Percentiles rank a stretch among this genome's conserved stretches.
These are phyloP conservation scores for Epiblema foenella DNA, from an alignment of 2,888 invertebrate genomes.

Conservation along the genomic window DNA sequence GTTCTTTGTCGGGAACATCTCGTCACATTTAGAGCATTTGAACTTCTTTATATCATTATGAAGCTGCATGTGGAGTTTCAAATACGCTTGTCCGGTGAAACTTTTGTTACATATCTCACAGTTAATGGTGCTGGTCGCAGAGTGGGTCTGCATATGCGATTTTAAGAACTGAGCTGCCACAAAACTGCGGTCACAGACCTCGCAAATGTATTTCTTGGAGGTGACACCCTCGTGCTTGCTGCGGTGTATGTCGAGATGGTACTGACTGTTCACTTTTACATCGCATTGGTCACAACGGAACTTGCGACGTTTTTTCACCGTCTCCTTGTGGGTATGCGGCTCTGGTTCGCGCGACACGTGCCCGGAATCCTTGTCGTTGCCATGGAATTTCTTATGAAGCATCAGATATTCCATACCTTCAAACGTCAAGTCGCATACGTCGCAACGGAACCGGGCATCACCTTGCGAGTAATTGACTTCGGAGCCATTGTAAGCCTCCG, in stretches of 20 bases:
- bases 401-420: conserved; percentile 78
- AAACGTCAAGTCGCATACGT: conserved; percentile 77
- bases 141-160: conserved; percentile 81
- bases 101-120: conserved; percentile 78
- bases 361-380: conserved; percentile 74
- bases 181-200: conserved; percentile 78
- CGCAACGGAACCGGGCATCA: conserved; percentile 70
- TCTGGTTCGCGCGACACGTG: conserved; percentile 64
- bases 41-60: conserved; percentile 81
- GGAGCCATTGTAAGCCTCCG: conserved; percentile 69
- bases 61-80: conserved; percentile 80
- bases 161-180: conserved; percentile 80
- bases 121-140: conserved; percentile 73
- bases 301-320: conserved; percentile 75
- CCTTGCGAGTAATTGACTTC: conserved; percentile 64
- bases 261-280: conserved; percentile 80
- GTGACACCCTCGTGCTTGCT: conserved; percentile 77
- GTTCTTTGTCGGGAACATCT: conserved; percentile 80
- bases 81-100: conserved; percentile 78
- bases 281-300: conserved; percentile 80
- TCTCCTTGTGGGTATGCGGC: conserved; percentile 62
- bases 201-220: conserved; percentile 76
- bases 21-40: conserved; percentile 79
- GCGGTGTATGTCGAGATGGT: conserved; percentile 77
- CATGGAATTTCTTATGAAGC: conserved; percentile 79